Percentiles rank a stretch among this genome's conserved stretches.
Evolutionary conservation across 2,113 vertebrate genomes (phyloP).

Genomic region (Scalopus aquaticus): DNA sequence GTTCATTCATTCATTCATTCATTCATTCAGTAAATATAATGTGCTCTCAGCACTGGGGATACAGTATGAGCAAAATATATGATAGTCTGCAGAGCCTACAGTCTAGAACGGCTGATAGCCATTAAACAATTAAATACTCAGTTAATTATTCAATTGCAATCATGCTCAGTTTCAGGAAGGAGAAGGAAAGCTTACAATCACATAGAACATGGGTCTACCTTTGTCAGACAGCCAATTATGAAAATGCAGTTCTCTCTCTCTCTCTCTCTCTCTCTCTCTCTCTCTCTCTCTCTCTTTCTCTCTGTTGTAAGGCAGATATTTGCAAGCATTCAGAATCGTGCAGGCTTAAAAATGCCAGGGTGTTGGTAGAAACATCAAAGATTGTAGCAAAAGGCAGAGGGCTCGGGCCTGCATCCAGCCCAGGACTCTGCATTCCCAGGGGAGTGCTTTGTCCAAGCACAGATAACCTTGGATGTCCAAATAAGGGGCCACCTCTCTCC

Average conservation of each 20-base stretch:
- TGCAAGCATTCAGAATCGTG: not conserved
- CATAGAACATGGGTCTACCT: not conserved
- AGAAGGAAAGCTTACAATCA: not conserved
- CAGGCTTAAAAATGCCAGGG: not conserved
- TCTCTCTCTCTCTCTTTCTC: accelerated
- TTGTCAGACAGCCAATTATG: not conserved
- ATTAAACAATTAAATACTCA: not conserved
- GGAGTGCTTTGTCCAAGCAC: too few relatives aligned
- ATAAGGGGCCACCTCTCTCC: not conserved
- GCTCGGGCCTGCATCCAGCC: not conserved
- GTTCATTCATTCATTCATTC: not conserved
- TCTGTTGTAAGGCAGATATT: not conserved
- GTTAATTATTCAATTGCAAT: not conserved
- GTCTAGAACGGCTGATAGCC: not conserved
- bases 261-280: accelerated
- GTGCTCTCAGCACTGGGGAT: not conserved
- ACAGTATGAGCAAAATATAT: not conserved
- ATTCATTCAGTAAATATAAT: not conserved
- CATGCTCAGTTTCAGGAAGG: not conserved
- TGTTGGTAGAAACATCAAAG: not conserved
- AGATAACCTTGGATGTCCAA: accelerated
- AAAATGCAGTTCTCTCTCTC: accelerated
- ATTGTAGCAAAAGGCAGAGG: not conserved
- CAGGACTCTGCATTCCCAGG: not conserved
- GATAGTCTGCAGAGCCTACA: not conserved